Conservation (phyloP, 1,140 invertebrate species). For the Lepeophtheirus salmonis region DNA sequence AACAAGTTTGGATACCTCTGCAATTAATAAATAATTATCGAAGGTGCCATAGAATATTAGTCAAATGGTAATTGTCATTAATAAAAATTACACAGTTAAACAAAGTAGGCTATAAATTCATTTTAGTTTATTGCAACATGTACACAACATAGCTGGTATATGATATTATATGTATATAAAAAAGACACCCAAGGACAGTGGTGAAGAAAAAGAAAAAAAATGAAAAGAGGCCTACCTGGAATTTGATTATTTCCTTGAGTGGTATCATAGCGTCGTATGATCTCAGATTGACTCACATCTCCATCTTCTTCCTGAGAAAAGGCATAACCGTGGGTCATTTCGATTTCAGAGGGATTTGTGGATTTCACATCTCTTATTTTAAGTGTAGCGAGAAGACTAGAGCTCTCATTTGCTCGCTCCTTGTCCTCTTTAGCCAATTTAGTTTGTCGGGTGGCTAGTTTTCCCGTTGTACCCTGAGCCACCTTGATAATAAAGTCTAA, state of each 20-base stretch:
- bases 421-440: background rate
- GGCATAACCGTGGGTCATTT: constrained; percentile 62
- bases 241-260: constrained; percentile 24
- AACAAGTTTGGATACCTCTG: too few species aligned
- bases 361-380: background rate
- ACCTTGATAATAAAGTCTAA: constrained; percentile 6
- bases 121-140: too few species aligned
- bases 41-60: too few species aligned
- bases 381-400: background rate
- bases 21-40: too few species aligned
- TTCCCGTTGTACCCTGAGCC: constrained; percentile 30
- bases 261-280: constrained; percentile 81
- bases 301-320: constrained; percentile 98
- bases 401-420: background rate
- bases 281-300: constrained; percentile 68
- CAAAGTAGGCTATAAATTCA: too few species aligned
- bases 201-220: too few species aligned
- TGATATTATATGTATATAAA: too few species aligned
- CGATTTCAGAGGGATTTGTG: background rate
- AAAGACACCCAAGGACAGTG: too few species aligned
- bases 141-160: too few species aligned
- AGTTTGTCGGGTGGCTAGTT: background rate
- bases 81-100: too few species aligned
- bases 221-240: too few species aligned
- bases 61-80: too few species aligned